A percentile compares a stretch with the other conserved stretches of the same genome.
Evolutionary conservation across 2,113 vertebrate genomes (phyloP).

Genomic region (Dasyurus viverrinus): DNA sequence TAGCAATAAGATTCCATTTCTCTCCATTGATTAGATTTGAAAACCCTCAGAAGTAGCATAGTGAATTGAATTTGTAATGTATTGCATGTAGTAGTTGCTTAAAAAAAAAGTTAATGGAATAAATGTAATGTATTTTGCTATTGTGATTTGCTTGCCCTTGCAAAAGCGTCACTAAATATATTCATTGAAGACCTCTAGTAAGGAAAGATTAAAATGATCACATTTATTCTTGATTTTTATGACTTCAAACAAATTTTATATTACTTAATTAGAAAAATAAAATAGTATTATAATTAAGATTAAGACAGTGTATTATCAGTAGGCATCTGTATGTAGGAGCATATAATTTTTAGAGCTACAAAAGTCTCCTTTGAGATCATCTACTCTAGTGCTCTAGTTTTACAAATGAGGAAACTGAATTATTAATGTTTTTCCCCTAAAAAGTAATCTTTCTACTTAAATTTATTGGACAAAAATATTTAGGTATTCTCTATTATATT

Average conservation of each 20-base stretch:
- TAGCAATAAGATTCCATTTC: background rate
- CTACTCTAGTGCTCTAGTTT: background rate
- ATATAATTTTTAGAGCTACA: background rate
- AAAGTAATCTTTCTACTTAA: slow-evolving; percentile 28
- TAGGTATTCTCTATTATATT: slow-evolving; percentile 51
- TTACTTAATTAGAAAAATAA: slow-evolving; percentile 40
- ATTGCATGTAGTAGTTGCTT: background rate
- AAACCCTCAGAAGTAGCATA: slow-evolving; percentile 24
- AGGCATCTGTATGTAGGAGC: background rate
- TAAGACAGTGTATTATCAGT: slow-evolving; percentile 1
- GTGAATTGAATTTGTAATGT: slow-evolving; percentile 3
- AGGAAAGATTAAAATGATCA: background rate
- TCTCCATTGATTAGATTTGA: slow-evolving; percentile 45
- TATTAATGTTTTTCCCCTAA: background rate
- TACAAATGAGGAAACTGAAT: slow-evolving; percentile 33
- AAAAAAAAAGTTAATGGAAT: slow-evolving; percentile 17
- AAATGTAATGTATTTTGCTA: slow-evolving; percentile 25
- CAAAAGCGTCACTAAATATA: background rate
- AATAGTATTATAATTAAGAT: slow-evolving; percentile 7
- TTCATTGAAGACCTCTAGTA: background rate
- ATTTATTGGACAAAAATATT: slow-evolving; percentile 47
- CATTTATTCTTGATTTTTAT: background rate
- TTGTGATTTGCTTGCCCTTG: background rate
- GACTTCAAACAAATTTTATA: slow-evolving; percentile 28
- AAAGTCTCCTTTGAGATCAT: background rate